Evolutionary conservation across 2,888 invertebrate species (phyloP).

Genomic region (Helicoverpa assulta): DNA sequence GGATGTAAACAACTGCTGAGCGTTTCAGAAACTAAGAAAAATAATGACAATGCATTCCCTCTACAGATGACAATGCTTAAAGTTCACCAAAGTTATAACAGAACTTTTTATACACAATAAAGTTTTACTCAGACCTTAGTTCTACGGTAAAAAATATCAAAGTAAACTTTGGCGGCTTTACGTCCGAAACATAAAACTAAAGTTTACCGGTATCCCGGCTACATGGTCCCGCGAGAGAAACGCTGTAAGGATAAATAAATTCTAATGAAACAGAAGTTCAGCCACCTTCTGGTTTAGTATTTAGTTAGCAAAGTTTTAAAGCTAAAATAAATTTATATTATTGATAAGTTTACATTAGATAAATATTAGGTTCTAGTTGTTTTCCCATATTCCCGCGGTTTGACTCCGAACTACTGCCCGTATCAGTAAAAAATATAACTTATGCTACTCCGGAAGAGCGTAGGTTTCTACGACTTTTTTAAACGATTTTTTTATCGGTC

Average conservation of each 20-base stretch:
- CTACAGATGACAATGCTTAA: too few relatives aligned
- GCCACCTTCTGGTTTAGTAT: not conserved
- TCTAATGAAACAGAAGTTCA: not conserved
- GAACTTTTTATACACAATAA: not conserved
- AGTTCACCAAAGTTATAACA: not conserved
- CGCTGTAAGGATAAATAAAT: conserved; percentile 5
- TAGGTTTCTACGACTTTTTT: too few relatives aligned
- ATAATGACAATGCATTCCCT: too few relatives aligned
- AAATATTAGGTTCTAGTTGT: too few relatives aligned
- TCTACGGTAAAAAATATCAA: not conserved
- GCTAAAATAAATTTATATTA: not conserved
- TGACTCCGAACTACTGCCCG: too few relatives aligned
- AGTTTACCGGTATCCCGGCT: not conserved
- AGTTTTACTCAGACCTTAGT: not conserved
- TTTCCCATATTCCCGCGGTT: too few relatives aligned
- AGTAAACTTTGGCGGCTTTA: not conserved
- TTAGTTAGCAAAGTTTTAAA: not conserved
- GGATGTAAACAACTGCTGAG: too few relatives aligned
- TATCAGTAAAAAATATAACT: too few relatives aligned
- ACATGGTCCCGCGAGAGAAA: not conserved
- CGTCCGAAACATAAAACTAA: not conserved
- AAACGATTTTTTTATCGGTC: too few relatives aligned
- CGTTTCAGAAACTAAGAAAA: too few relatives aligned
- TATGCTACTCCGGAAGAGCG: too few relatives aligned
- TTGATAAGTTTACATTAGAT: too few relatives aligned